A percentile compares a stretch with the other conserved stretches of the same genome.
These are phyloP conservation scores for Antedon mediterranea DNA, from an alignment of 53 echinoderm and acorn worm species.

Conservation along the genomic window DNA sequence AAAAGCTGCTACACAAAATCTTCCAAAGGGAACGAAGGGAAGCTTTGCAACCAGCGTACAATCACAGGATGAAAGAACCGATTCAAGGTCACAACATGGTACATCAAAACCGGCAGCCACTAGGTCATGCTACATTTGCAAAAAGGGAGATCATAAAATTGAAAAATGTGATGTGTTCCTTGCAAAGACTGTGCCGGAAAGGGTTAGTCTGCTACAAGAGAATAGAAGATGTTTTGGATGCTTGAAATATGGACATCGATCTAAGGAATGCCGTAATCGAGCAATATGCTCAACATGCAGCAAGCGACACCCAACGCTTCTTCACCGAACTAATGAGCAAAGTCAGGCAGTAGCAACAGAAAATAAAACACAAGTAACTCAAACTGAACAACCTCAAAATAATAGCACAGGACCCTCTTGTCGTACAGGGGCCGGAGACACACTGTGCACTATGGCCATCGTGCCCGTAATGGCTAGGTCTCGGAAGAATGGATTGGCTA, in stretches of 20 bases:
- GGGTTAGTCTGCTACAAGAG: conserved; percentile 11
- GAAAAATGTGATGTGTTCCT: background rate
- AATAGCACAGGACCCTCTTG: conserved; percentile 4
- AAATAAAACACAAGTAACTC: background rate
- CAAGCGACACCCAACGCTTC: conserved; percentile 21
- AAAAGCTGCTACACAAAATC: background rate
- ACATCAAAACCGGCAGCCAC: background rate
- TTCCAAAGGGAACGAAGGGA: conserved; percentile 20
- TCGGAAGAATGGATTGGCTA: background rate
- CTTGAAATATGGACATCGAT: conserved; percentile 24
- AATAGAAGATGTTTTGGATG: conserved; percentile 29
- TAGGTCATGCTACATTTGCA: background rate
- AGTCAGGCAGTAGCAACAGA: background rate
- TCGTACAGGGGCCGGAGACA: conserved; percentile 8
- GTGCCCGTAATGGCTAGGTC: conserved; percentile 10
- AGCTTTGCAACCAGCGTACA: background rate
- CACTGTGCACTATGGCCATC: conserved; percentile 27
- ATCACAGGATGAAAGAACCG: background rate
- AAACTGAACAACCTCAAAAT: background rate
- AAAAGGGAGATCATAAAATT: background rate
- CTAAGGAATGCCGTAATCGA: conserved; percentile 3
- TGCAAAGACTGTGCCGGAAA: background rate
- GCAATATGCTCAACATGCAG: conserved; percentile 19
- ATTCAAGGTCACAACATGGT: conserved; percentile 5
- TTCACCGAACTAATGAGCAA: background rate